A percentile compares a stretch with the other conserved stretches of the same genome.
These are phyloP conservation scores for Guaruba guarouba DNA, from an alignment of 2,113 vertebrate species.

Conservation along the genomic window DNA sequence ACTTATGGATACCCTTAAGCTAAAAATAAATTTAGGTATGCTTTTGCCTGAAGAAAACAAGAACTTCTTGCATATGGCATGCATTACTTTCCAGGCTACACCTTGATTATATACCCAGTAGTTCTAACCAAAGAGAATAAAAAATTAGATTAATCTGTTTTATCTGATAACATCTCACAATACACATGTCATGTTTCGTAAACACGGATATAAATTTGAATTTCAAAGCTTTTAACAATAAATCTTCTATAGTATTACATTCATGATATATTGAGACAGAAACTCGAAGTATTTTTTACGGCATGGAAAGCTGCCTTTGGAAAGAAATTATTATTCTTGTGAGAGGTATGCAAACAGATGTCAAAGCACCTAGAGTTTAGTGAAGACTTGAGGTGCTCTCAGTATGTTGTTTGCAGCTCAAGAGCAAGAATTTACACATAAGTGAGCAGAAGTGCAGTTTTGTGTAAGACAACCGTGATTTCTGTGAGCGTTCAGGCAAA, in stretches of 20 bases:
- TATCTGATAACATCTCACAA: not conserved
- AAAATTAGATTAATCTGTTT: constrained; percentile 3
- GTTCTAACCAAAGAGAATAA: constrained; percentile 1
- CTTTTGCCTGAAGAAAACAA: constrained; percentile 40
- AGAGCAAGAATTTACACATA: not conserved
- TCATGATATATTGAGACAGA: constrained; percentile 8
- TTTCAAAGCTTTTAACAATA: constrained; percentile 20
- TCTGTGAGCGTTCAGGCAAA: not conserved
- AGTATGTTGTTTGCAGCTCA: not conserved
- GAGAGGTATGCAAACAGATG: constrained; percentile 8
- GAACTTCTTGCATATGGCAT: constrained; percentile 20
- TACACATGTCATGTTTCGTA: constrained; percentile 30
- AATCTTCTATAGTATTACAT: not conserved
- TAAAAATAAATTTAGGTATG: constrained; percentile 25
- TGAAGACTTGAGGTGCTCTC: not conserved
- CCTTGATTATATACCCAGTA: not conserved
- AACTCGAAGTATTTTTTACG: not conserved
- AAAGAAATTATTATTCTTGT: not conserved
- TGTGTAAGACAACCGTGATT: not conserved
- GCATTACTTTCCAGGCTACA: not conserved
- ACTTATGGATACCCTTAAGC: not conserved
- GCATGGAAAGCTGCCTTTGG: not conserved
- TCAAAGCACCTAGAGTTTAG: constrained; percentile 22
- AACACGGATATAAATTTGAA: constrained; percentile 48
- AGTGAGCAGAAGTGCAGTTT: not conserved